phyloP scores from a whole-genome alignment of 1,140 invertebrate species.

The Propsilocerus akamusi region DNA sequence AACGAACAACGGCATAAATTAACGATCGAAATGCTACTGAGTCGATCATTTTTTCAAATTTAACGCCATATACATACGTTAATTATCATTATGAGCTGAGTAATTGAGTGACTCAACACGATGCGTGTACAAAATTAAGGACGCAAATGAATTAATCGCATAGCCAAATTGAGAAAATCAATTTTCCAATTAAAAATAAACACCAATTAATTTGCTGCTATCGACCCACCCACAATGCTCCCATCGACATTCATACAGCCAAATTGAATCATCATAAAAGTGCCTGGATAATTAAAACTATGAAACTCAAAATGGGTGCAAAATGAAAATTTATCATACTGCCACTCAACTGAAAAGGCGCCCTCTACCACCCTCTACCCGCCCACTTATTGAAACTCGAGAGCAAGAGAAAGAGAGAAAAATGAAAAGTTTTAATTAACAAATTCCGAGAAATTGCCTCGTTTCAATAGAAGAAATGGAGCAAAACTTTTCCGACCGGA shows the following conservation, averaged over 20 bases:
- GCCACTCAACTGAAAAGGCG: not conserved
- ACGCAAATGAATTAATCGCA: too few species aligned
- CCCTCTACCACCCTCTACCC: not conserved
- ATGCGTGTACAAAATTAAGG: too few species aligned
- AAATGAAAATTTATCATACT: not conserved
- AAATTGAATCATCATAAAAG: conserved; percentile 1
- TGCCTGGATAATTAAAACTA: conserved; percentile 3
- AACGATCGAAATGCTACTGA: too few species aligned
- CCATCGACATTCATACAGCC: not conserved
- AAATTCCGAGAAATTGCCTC: conserved; percentile 4
- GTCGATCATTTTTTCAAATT: too few species aligned
- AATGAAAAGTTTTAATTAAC: conserved; percentile 3
- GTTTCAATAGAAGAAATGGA: not conserved
- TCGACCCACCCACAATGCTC: not conserved
- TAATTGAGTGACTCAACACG: too few species aligned
- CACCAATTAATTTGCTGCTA: conserved; percentile 1
- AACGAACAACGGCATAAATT: too few species aligned
- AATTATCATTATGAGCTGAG: too few species aligned
- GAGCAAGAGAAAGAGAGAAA: not conserved
- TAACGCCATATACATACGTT: too few species aligned
- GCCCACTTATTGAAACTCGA: not conserved
- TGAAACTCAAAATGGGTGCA: not conserved
- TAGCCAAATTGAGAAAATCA: not conserved
- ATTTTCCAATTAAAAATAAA: conserved; percentile 4
- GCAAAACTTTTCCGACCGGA: not conserved